These are phyloP conservation scores for Drosophila vallismaia DNA, from an alignment of 2,888 invertebrate genomes.

Conservation along the genomic window DNA sequence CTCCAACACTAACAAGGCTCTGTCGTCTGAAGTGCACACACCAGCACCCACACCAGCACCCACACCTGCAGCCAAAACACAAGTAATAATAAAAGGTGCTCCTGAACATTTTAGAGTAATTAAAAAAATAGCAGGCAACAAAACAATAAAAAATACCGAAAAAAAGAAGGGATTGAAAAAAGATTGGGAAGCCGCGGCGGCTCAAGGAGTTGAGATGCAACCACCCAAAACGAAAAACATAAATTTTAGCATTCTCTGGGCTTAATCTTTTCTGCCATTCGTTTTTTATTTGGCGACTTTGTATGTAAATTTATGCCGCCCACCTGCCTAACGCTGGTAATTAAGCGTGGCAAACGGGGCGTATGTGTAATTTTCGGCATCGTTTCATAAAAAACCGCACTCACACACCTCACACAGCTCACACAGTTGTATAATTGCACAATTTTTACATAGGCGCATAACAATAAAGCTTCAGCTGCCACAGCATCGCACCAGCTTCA, in stretches of 20 bases:
- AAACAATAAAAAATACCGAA: constrained; percentile 17
- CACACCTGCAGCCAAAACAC: constrained; percentile 9
- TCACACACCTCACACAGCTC: no score
- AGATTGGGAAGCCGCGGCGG: constrained; percentile 21
- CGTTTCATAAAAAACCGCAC: constrained; percentile 75
- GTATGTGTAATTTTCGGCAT: constrained; percentile 79
- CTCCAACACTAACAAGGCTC: constrained; percentile 40
- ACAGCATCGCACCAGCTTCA: constrained; percentile 32
- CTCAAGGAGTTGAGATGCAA: constrained; percentile 68
- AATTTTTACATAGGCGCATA: constrained; percentile 76
- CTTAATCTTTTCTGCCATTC: constrained; percentile 11
- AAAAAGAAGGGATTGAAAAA: constrained; percentile 29
- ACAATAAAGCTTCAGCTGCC: constrained; percentile 70
- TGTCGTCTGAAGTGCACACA: constrained; percentile 63
- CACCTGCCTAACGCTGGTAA: constrained; percentile 57
- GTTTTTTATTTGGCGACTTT: constrained; percentile 55
- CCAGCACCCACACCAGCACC: constrained; percentile 4
- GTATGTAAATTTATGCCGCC: constrained; percentile 75
- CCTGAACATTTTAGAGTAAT: constrained; percentile 78
- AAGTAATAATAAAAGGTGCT: constrained; percentile 60
- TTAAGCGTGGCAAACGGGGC: constrained; percentile 78
- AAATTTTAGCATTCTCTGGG: constrained; percentile 52
- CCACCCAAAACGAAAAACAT: constrained; percentile 50
- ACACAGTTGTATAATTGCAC: constrained; percentile 53
- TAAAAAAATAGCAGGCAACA: constrained; percentile 67